Base-by-base conservation (phyloP, 2,888 invertebrate genomes). In the Drosophila testacea region DNA sequence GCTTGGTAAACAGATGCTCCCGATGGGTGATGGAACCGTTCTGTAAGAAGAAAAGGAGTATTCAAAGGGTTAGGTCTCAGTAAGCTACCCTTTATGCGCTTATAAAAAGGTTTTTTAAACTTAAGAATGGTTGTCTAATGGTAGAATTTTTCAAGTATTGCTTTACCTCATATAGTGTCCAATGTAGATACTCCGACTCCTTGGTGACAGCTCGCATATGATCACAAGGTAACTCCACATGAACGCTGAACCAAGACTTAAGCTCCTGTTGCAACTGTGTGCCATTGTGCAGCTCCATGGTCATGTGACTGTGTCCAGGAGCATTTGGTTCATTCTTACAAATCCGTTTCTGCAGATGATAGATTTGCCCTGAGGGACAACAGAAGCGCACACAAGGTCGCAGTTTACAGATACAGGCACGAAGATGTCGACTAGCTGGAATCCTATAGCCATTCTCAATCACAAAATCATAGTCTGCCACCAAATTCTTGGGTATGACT, bases 311-410 rank as follows among this genome's bases (percentile, higher is more conserved):
- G 11, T 83, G 73, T 0, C 32, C 41, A 0, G 83, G 80, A 0
- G 47, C 16, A 11, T 7, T 11, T 0, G 38, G 27, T 4, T 59
- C 48, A 2, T 16, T 7, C 11, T 69, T 32, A 9, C 90, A 90
- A 13, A 32, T 59, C 4, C 66, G 76, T 0, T 38, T 32, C 28
- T 68, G 13, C 38, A 81, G 52, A 16, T 89, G 86, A 28, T 90
- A 92, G 36, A 81, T 59, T 39, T 82, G 72, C 0, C 82, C 86
- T 0, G 51, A 61, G 0, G 86, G 72, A 54, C 93, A 93, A 59
- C 93, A 93, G 56, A 92, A 90, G 6, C 92, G 83, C 9, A 93
- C 84, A 48, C 93, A 93, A 0, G 91, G 84, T 11, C 80, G 85
- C 27, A 90, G 46, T 11, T 86, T 78, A 28, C 93, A 93, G 38